Evolutionary conservation across 2,797 vertebrate genomes (phyloP).

Genomic region (Sorex maritimensis): DNA sequence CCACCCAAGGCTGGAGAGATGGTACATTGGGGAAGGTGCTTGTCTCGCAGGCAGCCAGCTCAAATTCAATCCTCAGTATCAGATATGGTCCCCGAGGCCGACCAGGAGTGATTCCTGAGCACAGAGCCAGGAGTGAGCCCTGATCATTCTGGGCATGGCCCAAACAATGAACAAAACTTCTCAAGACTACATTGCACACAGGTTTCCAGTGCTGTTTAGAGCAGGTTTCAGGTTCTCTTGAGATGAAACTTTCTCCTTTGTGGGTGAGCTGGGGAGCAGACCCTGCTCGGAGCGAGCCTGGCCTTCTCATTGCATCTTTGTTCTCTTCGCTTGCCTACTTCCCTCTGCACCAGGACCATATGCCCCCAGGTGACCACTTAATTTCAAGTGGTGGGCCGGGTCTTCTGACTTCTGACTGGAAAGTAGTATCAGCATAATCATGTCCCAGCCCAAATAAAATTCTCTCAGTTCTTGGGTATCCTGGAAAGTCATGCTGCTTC

Average conservation of each 20-base stretch:
- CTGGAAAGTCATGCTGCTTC: background rate
- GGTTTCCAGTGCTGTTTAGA: background rate
- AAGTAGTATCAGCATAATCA: slow-evolving; percentile 38
- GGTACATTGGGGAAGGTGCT: too few relatives aligned
- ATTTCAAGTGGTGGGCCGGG: slow-evolving; percentile 1
- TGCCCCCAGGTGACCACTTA: background rate
- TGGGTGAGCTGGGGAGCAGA: background rate
- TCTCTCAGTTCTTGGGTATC: slow-evolving; percentile 8
- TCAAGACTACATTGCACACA: background rate
- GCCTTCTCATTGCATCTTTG: background rate
- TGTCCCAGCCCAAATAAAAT: slow-evolving; percentile 3
- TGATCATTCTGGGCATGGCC: too few relatives aligned
- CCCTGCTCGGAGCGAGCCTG: background rate
- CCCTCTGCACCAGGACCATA: background rate
- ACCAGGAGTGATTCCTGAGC: too few relatives aligned
- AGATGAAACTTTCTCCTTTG: background rate
- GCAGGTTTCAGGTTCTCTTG: background rate
- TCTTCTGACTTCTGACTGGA: slow-evolving; percentile 38
- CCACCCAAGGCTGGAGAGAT: background rate
- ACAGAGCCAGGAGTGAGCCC: too few relatives aligned
- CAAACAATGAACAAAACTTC: background rate
- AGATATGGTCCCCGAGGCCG: too few relatives aligned
- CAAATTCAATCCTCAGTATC: too few relatives aligned
- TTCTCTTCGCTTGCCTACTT: background rate
- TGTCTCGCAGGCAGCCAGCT: too few relatives aligned